Percentiles rank a stretch among this genome's conserved stretches.
Conservation (phyloP, 1,140 invertebrate species). For the Nebria ingens region DNA sequence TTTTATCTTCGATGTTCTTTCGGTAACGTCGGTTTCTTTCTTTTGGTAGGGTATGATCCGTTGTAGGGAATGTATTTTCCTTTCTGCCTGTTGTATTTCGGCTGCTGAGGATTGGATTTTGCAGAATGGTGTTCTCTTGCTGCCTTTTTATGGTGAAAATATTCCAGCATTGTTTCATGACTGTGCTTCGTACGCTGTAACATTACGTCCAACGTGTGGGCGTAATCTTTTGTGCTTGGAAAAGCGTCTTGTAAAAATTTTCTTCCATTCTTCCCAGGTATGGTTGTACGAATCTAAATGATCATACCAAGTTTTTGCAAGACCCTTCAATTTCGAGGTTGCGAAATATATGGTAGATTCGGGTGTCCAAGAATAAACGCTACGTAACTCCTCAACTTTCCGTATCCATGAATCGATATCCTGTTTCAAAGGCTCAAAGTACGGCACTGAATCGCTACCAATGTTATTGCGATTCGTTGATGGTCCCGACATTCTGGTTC, state of each 20-base stretch:
- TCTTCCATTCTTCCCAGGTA: conserved; percentile 31
- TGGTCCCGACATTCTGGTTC: not conserved
- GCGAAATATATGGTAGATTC: conserved; percentile 20
- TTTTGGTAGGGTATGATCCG: too few species aligned
- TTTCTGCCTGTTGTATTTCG: too few species aligned
- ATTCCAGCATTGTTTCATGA: conserved; percentile 15
- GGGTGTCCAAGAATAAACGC: conserved; percentile 20
- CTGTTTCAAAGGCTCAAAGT: conserved; percentile 10
- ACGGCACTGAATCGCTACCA: conserved; percentile 2
- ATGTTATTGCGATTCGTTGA: not conserved
- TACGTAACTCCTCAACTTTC: conserved; percentile 24
- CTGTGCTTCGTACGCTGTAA: conserved; percentile 13
- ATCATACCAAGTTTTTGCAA: conserved; percentile 28
- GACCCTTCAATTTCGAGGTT: conserved; percentile 24
- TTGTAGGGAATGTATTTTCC: too few species aligned
- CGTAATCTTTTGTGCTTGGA: conserved; percentile 21
- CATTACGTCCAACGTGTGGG: conserved; percentile 23
- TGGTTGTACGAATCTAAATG: conserved; percentile 21
- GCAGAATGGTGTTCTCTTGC: too few species aligned
- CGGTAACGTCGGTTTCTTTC: too few species aligned
- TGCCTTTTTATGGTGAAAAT: conserved; percentile 18
- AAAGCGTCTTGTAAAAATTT: conserved; percentile 25
- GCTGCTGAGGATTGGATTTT: too few species aligned
- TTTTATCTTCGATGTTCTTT: too few species aligned
- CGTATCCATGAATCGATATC: conserved; percentile 16